Evolutionary conservation across 2,113 vertebrate genomes (phyloP).

Genomic region (Agelaius tricolor): DNA sequence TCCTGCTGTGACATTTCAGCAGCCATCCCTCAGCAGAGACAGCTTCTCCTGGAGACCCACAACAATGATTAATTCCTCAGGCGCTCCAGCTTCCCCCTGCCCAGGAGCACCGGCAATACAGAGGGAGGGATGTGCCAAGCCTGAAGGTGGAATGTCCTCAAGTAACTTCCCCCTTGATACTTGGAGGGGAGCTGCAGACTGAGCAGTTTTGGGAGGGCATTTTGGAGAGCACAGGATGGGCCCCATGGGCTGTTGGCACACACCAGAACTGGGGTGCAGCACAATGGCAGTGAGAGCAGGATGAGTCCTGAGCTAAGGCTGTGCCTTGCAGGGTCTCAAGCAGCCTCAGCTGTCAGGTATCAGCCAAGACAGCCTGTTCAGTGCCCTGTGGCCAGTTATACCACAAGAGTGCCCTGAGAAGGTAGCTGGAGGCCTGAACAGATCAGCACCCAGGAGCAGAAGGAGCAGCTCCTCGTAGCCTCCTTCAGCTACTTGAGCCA

Average conservation of each 20-base stretch:
- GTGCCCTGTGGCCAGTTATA: no score
- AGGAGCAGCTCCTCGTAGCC: background rate
- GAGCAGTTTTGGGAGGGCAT: background rate
- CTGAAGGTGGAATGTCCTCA: background rate
- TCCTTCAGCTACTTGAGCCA: background rate
- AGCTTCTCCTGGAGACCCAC: background rate
- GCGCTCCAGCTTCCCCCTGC: background rate
- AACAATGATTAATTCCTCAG: slow-evolving; percentile 18
- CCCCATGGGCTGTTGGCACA: fast-evolving
- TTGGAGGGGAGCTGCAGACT: background rate
- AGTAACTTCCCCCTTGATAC: background rate
- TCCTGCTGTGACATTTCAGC: slow-evolving; percentile 46
- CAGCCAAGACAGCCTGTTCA: background rate
- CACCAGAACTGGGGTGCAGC: fast-evolving
- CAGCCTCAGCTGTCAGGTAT: background rate
- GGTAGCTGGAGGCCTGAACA: background rate
- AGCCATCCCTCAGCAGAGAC: slow-evolving; percentile 7
- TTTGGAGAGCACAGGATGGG: background rate
- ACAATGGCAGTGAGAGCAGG: background rate
- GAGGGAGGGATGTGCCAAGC: background rate
- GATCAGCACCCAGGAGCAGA: fast-evolving
- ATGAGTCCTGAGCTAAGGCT: background rate
- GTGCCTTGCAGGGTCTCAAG: background rate
- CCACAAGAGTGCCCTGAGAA: background rate
- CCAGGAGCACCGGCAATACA: background rate